phyloP scores from a whole-genome alignment of 2,113 vertebrate genomes.

The Stercorarius parasiticus region DNA sequence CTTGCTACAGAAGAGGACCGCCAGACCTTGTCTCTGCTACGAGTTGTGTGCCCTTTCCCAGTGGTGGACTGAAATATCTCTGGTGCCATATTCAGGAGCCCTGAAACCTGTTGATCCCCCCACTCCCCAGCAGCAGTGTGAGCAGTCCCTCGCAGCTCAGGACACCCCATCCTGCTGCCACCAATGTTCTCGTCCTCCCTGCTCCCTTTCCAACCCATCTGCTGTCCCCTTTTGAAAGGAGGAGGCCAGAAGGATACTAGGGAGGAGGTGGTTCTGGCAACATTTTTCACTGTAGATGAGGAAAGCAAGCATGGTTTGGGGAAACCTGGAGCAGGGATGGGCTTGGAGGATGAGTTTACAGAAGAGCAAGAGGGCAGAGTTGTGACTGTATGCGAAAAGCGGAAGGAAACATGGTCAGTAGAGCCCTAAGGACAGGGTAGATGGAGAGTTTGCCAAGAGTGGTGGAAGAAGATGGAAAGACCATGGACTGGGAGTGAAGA shows the following conservation, averaged over 20 bases:
- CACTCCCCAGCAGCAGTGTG: accelerated
- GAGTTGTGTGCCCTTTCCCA: not conserved
- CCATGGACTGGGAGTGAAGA: not conserved
- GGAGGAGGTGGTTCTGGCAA: not conserved
- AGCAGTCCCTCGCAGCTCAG: not conserved
- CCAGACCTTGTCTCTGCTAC: not conserved
- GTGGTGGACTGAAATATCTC: not conserved
- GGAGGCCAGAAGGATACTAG: not conserved
- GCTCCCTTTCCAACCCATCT: not conserved
- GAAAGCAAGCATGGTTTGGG: not conserved
- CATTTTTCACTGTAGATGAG: not conserved
- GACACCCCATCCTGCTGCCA: accelerated
- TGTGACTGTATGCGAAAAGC: not conserved
- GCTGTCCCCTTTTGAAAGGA: not conserved
- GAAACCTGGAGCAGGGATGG: not conserved
- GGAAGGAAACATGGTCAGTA: not conserved
- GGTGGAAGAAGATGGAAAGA: not conserved
- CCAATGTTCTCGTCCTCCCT: not conserved
- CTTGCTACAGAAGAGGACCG: not conserved
- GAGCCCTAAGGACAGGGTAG: not conserved
- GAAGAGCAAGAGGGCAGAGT: not conserved
- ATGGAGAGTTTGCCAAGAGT: not conserved
- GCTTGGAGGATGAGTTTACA: not conserved
- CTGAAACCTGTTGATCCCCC: accelerated
- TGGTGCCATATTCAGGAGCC: not conserved